Conservation (phyloP, 1,140 invertebrate genomes). For the Hyles euphorbiae region DNA sequence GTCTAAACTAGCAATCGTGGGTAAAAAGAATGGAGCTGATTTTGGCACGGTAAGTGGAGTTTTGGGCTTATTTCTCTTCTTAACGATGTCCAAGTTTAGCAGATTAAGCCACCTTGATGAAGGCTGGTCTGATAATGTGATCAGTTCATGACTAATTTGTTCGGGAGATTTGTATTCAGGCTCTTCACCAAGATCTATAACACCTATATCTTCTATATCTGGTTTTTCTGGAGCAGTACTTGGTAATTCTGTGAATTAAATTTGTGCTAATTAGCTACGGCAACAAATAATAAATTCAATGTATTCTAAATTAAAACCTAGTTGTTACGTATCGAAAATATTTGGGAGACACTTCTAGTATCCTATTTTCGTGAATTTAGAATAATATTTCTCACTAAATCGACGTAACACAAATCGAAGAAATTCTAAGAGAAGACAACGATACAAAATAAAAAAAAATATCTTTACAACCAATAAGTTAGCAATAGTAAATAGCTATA, state of each 20-base stretch:
- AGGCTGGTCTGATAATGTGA: conserved; percentile 91
- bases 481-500: conserved; percentile 9
- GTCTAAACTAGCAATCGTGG: conserved; percentile 89
- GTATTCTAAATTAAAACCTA: no score
- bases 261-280: not conserved
- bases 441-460: no score
- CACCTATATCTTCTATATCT: conserved; percentile 71
- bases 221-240: conserved; percentile 54
- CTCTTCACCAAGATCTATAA: conserved; percentile 75
- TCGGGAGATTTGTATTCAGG: conserved; percentile 84
- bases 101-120: conserved; percentile 96
- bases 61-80: conserved; percentile 94
- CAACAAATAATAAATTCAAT: not conserved
- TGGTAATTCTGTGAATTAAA: conserved; percentile 53
- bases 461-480: no score
- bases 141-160: conserved; percentile 87
- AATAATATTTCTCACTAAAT: no score
- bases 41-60: conserved; percentile 87
- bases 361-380: no score
- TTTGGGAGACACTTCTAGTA: not conserved
- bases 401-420: no score
- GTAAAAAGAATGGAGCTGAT: conserved; percentile 95
- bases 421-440: no score
- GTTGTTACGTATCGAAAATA: not conserved
- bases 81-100: conserved; percentile 92